Conservation (phyloP, 2,113 vertebrate species). For the Pagrus major region DNA sequence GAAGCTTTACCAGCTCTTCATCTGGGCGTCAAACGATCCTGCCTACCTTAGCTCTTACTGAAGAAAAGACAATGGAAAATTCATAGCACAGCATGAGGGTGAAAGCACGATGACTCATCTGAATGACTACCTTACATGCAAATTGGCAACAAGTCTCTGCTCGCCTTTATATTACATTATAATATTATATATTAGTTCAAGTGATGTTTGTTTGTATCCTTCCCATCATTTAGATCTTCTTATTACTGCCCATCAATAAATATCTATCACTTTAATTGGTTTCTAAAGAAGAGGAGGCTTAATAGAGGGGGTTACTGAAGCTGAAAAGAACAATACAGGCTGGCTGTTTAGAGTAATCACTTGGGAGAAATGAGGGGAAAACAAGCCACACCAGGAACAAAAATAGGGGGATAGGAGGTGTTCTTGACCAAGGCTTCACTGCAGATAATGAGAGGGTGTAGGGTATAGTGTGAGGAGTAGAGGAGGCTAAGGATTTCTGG, state of each 20-base stretch:
- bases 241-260: constrained; percentile 28
- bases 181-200: too few species aligned
- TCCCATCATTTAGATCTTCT: constrained; percentile 17
- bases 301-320: constrained; percentile 47
- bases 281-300: constrained; percentile 55
- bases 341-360: constrained; percentile 29
- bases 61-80: constrained; percentile 11
- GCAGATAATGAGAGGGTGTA: too few species aligned
- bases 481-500: too few species aligned
- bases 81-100: background rate
- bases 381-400: too few species aligned
- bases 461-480: too few species aligned
- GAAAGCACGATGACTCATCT: constrained; percentile 39
- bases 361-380: constrained; percentile 30
- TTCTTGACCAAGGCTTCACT: too few species aligned
- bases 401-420: too few species aligned
- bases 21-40: background rate
- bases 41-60: constrained; percentile 1
- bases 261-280: constrained; percentile 54
- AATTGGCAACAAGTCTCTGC: constrained; percentile 10
- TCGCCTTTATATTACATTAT: too few species aligned
- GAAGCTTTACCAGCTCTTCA: background rate
- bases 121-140: constrained; percentile 25
- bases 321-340: constrained; percentile 53
- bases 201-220: constrained; percentile 33